Conservation (phyloP, 2,888 invertebrate genomes). For the Galerucella calmariensis region DNA sequence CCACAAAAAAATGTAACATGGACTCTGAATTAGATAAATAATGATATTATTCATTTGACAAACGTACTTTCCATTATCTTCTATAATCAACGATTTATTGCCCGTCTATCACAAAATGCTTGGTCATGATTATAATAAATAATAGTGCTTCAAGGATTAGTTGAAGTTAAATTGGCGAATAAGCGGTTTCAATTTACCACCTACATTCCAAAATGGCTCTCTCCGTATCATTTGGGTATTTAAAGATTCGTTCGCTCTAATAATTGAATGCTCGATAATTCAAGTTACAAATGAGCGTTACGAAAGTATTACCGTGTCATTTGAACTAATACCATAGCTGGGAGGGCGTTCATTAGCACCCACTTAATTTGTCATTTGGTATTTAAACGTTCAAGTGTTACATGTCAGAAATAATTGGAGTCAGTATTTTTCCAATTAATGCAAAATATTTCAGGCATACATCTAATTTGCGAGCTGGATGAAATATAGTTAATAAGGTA, state of each 20-base stretch:
- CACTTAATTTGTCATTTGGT: constrained; percentile 36
- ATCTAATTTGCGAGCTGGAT: not conserved
- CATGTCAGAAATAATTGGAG: constrained; percentile 12
- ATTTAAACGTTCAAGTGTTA: constrained; percentile 17
- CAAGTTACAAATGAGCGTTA: constrained; percentile 17
- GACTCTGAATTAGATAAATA: no score
- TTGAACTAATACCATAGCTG: constrained; percentile 29
- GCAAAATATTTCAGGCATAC: not conserved
- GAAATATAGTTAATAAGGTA: no score
- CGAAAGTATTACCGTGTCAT: constrained; percentile 25
- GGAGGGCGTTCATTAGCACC: constrained; percentile 37
- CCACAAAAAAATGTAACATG: no score
- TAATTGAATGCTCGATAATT: constrained; percentile 11
- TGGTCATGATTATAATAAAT: not conserved
- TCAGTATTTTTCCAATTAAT: not conserved
- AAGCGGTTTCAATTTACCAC: not conserved
- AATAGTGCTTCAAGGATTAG: not conserved
- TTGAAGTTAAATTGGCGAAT: not conserved
- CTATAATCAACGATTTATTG: no score
- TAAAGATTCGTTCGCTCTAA: constrained; percentile 8
- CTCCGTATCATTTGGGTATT: constrained; percentile 12
- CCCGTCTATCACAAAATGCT: not conserved
- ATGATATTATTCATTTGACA: no score
- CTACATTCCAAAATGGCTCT: not conserved
- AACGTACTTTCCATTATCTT: no score